phyloP scores from a whole-genome alignment of 2,888 invertebrate species.

The Leuctra nigra region DNA sequence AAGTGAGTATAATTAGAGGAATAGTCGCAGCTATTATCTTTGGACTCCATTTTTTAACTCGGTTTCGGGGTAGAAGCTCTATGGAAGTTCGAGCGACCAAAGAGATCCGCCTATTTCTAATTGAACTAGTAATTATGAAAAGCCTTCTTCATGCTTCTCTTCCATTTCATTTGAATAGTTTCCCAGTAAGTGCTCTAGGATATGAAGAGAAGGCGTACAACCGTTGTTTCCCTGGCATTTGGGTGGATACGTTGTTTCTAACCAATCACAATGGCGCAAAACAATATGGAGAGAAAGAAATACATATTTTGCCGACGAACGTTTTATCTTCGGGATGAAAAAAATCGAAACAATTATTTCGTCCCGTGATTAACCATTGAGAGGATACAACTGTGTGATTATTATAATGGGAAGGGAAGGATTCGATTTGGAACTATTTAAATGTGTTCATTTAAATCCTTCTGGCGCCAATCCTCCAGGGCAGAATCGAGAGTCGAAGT shows the following conservation, averaged over 20 bases:
- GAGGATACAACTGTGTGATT: conserved; percentile 7
- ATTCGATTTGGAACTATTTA: conserved; percentile 15
- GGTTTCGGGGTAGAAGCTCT: conserved; percentile 1
- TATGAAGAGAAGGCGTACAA: conserved; percentile 10
- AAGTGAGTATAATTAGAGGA: background rate
- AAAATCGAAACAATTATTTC: conserved; percentile 11
- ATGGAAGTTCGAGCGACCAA: background rate
- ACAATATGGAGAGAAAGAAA: too few relatives aligned
- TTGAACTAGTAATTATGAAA: conserved; percentile 14
- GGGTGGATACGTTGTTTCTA: conserved; percentile 13
- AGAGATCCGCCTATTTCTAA: conserved; percentile 9
- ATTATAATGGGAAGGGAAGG: conserved; percentile 14
- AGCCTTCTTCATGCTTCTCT: conserved; percentile 11
- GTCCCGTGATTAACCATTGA: conserved; percentile 3
- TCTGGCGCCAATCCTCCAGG: conserved; percentile 7
- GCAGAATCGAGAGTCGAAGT: background rate
- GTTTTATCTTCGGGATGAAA: conserved; percentile 1
- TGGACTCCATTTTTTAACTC: conserved; percentile 10
- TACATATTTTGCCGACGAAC: conserved; percentile 12
- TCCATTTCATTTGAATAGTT: background rate
- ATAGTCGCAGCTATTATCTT: background rate
- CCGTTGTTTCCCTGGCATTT: background rate
- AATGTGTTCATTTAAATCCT: conserved; percentile 9
- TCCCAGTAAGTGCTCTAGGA: background rate
- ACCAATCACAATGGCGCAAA: conserved; percentile 6